These are phyloP conservation scores for Hippocampus guttulatus DNA, from an alignment of 2,113 vertebrate genomes.

Conservation along the genomic window DNA sequence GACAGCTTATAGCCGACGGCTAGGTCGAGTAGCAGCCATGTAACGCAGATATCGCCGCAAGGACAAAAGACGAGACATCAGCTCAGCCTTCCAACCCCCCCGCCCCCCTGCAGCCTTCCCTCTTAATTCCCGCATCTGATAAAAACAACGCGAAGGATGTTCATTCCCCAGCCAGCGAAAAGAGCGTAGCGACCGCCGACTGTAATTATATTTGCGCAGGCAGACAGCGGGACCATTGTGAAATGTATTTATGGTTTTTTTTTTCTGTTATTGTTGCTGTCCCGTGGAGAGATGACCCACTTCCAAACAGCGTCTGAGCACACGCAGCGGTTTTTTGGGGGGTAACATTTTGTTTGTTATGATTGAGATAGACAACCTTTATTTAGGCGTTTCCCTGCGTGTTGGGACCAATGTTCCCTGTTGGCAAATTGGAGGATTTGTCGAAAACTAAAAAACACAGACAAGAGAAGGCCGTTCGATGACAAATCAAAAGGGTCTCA, in stretches of 20 bases:
- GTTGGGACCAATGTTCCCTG: not conserved
- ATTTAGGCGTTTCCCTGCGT: not conserved
- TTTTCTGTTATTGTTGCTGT: constrained; percentile 30
- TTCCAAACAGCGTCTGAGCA: constrained; percentile 24
- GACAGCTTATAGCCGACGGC: constrained; percentile 48
- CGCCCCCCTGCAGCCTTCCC: constrained; percentile 16
- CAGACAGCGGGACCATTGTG: constrained; percentile 24
- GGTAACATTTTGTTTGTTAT: constrained; percentile 1
- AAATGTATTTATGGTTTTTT: constrained; percentile 46
- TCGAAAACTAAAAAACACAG: not conserved
- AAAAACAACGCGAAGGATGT: constrained; percentile 19
- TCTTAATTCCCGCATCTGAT: constrained; percentile 16
- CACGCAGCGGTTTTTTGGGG: not conserved
- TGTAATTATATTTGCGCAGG: constrained; percentile 39
- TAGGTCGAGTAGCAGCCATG: constrained; percentile 35
- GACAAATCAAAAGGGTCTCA: too few relatives aligned
- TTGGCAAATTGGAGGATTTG: constrained; percentile 8
- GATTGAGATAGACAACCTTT: constrained; percentile 6
- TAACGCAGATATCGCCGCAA: constrained; percentile 47
- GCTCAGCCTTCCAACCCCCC: constrained; percentile 46
- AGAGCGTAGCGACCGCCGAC: constrained; percentile 9
- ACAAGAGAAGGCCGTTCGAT: not conserved
- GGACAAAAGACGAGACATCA: constrained; percentile 55
- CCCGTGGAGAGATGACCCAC: constrained; percentile 60
- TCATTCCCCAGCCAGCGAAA: constrained; percentile 21